phyloP scores from a whole-genome alignment of 2,888 invertebrate species.

The Agrotis clavis region DNA sequence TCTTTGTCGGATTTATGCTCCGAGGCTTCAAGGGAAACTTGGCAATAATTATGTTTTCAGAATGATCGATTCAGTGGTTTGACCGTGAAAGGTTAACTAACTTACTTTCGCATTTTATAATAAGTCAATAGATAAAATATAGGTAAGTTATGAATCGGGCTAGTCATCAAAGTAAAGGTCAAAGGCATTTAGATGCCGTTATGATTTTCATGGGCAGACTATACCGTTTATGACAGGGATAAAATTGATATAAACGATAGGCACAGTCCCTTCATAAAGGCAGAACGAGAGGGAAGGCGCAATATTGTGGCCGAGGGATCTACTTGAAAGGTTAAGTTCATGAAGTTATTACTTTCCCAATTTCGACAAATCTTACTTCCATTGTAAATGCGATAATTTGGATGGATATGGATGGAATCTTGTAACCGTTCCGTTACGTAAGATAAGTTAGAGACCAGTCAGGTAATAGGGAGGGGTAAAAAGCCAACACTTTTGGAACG shows the following conservation, averaged over 20 bases:
- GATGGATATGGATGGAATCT: too few species aligned
- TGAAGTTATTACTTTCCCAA: background rate
- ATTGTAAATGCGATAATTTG: too few species aligned
- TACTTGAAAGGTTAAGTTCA: background rate
- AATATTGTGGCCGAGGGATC: slow-evolving; percentile 21
- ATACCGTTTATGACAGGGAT: slow-evolving; percentile 60
- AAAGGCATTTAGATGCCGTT: slow-evolving; percentile 27
- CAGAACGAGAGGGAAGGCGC: slow-evolving; percentile 11
- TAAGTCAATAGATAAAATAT: background rate
- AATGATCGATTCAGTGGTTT: too few species aligned
- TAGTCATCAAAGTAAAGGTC: background rate
- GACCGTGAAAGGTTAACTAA: too few species aligned
- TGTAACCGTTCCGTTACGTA: too few species aligned
- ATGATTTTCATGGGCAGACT: slow-evolving; percentile 30
- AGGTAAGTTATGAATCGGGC: background rate
- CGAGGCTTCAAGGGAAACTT: too few species aligned
- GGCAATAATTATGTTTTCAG: too few species aligned
- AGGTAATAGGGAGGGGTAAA: too few species aligned
- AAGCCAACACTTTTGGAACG: too few species aligned
- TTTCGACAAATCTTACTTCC: background rate
- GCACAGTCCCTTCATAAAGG: slow-evolving; percentile 43
- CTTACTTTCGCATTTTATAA: too few species aligned
- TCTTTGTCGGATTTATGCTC: too few species aligned
- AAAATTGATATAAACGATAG: slow-evolving; percentile 70
- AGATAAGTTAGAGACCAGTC: too few species aligned